Conservation (phyloP, 2,113 vertebrate genomes). For the Xyrauchen texanus region DNA sequence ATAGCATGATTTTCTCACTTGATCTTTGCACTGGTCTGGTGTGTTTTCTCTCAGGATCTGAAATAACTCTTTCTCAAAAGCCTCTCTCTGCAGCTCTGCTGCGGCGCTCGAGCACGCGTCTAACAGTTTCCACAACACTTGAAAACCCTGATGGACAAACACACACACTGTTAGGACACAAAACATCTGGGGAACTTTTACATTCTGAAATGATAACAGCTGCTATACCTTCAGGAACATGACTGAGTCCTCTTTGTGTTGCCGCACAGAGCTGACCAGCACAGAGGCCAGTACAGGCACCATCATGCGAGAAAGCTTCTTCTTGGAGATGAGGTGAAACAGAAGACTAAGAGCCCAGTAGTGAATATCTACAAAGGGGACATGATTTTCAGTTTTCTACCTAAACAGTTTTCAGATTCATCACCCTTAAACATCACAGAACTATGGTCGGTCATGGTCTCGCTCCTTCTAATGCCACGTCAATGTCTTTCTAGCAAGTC, state of each 20-base stretch:
- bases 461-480: too few species aligned
- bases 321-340: slow-evolving; percentile 80
- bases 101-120: slow-evolving; percentile 81
- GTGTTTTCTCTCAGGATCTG: slow-evolving; percentile 78
- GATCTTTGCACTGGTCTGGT: slow-evolving; percentile 68
- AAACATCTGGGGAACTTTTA: not conserved
- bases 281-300: slow-evolving; percentile 84
- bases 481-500: too few species aligned
- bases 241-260: slow-evolving; percentile 79
- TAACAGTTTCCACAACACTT: slow-evolving; percentile 80
- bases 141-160: slow-evolving; percentile 79
- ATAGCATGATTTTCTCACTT: slow-evolving; percentile 68
- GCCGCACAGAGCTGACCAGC: slow-evolving; percentile 77
- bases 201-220: too few species aligned
- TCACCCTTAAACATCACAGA: too few species aligned
- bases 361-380: slow-evolving; percentile 82
- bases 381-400: not conserved
- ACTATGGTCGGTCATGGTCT: too few species aligned
- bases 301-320: slow-evolving; percentile 81
- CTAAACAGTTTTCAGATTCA: too few species aligned
- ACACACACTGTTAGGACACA: not conserved
- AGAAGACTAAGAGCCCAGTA: slow-evolving; percentile 86
- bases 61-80: slow-evolving; percentile 87
- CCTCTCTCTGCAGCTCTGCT: slow-evolving; percentile 80
- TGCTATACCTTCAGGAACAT: slow-evolving; percentile 80